Evolutionary conservation across 2,113 vertebrate species (phyloP).

Genomic region (Prolemur simus): DNA sequence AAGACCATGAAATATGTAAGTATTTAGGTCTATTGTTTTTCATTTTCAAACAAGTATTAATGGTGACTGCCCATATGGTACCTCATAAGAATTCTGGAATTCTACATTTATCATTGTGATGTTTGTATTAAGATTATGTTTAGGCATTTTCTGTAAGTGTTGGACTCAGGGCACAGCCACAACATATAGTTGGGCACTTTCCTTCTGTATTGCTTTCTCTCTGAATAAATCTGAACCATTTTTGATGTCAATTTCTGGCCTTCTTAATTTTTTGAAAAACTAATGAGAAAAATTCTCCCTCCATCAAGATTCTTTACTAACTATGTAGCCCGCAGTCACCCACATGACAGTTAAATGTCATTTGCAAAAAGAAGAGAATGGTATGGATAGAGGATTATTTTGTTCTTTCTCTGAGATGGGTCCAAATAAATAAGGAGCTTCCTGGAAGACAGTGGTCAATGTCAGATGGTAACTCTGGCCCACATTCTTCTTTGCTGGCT

Average conservation of each 20-base stretch:
- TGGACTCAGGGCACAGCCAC: background rate
- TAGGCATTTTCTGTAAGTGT: background rate
- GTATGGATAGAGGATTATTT: background rate
- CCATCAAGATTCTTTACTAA: slow-evolving; percentile 30
- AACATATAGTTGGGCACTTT: rapidly evolving
- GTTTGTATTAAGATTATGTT: background rate
- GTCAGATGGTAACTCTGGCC: background rate
- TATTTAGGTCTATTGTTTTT: slow-evolving; percentile 41
- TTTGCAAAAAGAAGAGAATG: slow-evolving; percentile 14
- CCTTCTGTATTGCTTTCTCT: background rate
- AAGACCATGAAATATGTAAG: background rate
- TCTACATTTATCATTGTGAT: background rate
- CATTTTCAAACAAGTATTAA: slow-evolving; percentile 12
- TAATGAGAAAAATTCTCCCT: slow-evolving; percentile 47
- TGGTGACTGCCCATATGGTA: background rate
- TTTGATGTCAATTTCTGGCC: background rate
- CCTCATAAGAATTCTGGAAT: background rate
- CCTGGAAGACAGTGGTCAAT: background rate
- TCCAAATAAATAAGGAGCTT: background rate
- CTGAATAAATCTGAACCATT: background rate
- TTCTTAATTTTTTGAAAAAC: slow-evolving; percentile 59
- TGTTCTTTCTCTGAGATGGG: background rate
- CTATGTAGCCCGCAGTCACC: slow-evolving; percentile 37
- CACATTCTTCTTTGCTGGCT: background rate
- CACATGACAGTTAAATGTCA: slow-evolving; percentile 49